Evolutionary conservation across 2,797 vertebrate species (phyloP), one percentile per base, ranked within the genome.

Genomic region (Gymnopithys bicolor): DNA sequence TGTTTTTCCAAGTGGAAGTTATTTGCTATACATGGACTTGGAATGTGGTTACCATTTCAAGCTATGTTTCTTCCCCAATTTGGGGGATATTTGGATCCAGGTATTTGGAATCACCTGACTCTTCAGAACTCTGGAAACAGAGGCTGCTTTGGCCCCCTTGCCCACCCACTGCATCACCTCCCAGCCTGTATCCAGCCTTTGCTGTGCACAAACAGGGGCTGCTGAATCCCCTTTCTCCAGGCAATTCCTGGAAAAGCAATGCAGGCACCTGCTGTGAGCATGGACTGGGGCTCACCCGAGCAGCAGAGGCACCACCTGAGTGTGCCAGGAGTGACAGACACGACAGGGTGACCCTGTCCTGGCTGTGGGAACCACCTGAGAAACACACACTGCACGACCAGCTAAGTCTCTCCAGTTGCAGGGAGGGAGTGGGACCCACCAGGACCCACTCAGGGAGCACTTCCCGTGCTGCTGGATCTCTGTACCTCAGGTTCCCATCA

Each of bases 321-420:
- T 21, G 35, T 0, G 6, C 28, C 88, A 62, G 69, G 27, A 91
- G 30, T 11, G 14, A 63, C 28, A 43, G 30, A 63, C 60, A 23
- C 60, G 2, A 22, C 3, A 6, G 37, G 16, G 19, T 24, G 81
- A 62, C 48, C 49, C 62, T 0, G 0, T 27, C 37, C 49, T 5
- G 30, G 11, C 60, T 59, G 49, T 33, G 55, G 35, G 51, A 74
- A 5, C 16, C 39, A 25, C 45, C 9, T 24, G 21, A 73, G 39
- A 68, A 37, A 24, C 45, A 33, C 67, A 24, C 30, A 5, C 52
- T 49, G 51, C 32, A 19, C 3, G 13, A 32, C 24, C 55, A 73
- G 49, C 27, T 43, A 24, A 63, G 64, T 11, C 11, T 19, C 63
- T 56, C 32, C 37, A 51, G 19, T 27, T 37, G 30, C 35, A 64